Conservation (phyloP, 2,888 invertebrate species). For the Schizaphis graminum region DNA sequence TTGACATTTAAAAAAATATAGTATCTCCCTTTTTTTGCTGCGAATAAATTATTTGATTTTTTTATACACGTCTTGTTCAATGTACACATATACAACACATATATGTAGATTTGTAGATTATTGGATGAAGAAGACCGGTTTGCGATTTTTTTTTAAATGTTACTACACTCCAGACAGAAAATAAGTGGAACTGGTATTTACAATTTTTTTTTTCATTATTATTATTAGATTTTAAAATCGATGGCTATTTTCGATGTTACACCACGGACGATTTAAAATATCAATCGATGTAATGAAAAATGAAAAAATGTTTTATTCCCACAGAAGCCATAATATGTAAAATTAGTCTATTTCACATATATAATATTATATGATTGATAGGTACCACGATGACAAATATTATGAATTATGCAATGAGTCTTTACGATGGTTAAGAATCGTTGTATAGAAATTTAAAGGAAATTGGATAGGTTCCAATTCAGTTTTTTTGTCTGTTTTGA, state of each 20-base stretch:
- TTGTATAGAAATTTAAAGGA: background rate
- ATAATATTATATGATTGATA: background rate
- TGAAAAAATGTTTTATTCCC: background rate
- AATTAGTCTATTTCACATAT: background rate
- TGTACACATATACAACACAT: background rate
- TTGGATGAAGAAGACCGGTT: constrained; percentile 64
- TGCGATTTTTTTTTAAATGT: constrained; percentile 23
- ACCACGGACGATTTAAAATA: background rate
- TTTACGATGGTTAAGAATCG: background rate
- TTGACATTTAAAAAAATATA: constrained; percentile 52
- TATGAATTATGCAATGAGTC: constrained; percentile 23
- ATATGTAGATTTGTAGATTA: constrained; percentile 61
- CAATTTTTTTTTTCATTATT: constrained; percentile 24
- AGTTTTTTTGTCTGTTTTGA: background rate
- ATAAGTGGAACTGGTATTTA: constrained; percentile 53
- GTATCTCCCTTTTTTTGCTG: constrained; percentile 43
- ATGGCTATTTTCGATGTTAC: constrained; percentile 26
- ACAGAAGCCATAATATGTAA: background rate
- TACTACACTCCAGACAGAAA: constrained; percentile 26
- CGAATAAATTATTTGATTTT: constrained; percentile 58
- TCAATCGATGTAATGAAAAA: background rate
- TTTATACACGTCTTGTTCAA: constrained; percentile 14
- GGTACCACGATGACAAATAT: background rate
- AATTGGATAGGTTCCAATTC: constrained; percentile 21
- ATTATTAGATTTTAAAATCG: constrained; percentile 16